phyloP scores from a whole-genome alignment of 1,140 invertebrate species.

The Halictus rubicundus region DNA sequence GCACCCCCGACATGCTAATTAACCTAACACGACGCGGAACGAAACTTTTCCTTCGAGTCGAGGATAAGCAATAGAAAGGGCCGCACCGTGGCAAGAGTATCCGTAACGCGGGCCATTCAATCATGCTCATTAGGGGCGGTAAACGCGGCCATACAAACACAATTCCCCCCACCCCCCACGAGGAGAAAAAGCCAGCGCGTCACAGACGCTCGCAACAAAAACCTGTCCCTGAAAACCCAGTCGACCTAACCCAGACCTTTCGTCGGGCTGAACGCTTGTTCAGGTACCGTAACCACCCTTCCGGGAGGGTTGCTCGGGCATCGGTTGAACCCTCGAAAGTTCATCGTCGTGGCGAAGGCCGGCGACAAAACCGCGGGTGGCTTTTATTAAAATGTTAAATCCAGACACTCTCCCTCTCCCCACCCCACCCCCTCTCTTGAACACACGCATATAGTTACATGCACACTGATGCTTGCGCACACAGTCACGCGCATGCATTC shows the following conservation, averaged over 20 bases:
- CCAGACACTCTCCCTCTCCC: slow-evolving; percentile 29
- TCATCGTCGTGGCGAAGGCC: slow-evolving; percentile 36
- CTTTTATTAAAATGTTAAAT: slow-evolving; percentile 75
- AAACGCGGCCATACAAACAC: not conserved
- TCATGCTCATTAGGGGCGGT: not conserved
- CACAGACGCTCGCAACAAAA: not conserved
- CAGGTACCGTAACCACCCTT: slow-evolving; percentile 11
- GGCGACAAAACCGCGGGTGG: slow-evolving; percentile 70
- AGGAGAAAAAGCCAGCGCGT: not conserved
- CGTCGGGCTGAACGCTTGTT: not conserved
- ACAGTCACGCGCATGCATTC: too few species aligned
- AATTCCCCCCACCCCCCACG: too few species aligned
- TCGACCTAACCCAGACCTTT: slow-evolving; percentile 4
- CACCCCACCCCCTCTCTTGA: too few species aligned
- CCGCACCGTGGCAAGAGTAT: not conserved
- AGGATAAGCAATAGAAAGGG: too few species aligned
- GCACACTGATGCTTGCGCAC: too few species aligned
- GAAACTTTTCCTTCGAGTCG: too few species aligned
- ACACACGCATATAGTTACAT: too few species aligned
- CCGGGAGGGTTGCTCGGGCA: not conserved
- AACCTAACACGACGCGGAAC: too few species aligned
- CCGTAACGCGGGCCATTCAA: not conserved
- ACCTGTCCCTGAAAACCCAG: not conserved
- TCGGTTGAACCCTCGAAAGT: slow-evolving; percentile 36
- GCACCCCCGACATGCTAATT: too few species aligned